Base-by-base conservation (phyloP, 2,888 invertebrate species). In the Hermaeophaga mercurialis region DNA sequence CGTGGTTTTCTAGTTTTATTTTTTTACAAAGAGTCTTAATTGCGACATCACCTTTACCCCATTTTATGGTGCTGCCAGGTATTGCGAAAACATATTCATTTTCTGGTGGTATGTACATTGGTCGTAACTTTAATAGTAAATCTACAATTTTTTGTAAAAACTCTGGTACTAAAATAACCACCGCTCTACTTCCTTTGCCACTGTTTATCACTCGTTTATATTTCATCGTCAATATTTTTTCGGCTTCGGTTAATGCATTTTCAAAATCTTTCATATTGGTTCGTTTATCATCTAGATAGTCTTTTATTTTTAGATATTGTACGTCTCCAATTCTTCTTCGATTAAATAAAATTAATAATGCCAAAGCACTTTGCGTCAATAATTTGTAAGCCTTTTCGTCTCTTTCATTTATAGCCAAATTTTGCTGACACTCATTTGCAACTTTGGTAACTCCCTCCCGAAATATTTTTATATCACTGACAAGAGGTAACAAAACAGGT, bases 11-110 rank as follows among this genome's bases (percentile, higher is more conserved):
- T 41, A 67, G 48, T 2, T 58, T 53, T 7, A 66, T 59, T 58
- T 63, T 65, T 53, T 58, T 63, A 2, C 59, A 22, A 5, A 70
- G 54, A 9, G 15, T 58, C 52, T 63, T 44, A 28, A 70, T 62
- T 3, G 69, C 65, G 3, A 70, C 63, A 45, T 68, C 66, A 5
- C 66, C 68, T 59, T 68, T 60, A 19, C 65, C 66, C 67, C 66
- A 70, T 55, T 65, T 59, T 11, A 68, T 59, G 12, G 26, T 65
- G 45, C 67, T 68, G 5, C 55, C 57, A 9, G 66, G 66, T 3
- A 56, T 54, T 3, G 67, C 67, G 62, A 71, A 70, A 26, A 70
- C 48, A 39, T 67, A 70, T 14, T 68, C 65, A 54, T 70, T 68
- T 9, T 68, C 62, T 2, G 41, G 5, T 9, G 57, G 12, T 46